Base-by-base conservation (phyloP, 2,888 invertebrate genomes). In the Macrophya alboannulata region DNA sequence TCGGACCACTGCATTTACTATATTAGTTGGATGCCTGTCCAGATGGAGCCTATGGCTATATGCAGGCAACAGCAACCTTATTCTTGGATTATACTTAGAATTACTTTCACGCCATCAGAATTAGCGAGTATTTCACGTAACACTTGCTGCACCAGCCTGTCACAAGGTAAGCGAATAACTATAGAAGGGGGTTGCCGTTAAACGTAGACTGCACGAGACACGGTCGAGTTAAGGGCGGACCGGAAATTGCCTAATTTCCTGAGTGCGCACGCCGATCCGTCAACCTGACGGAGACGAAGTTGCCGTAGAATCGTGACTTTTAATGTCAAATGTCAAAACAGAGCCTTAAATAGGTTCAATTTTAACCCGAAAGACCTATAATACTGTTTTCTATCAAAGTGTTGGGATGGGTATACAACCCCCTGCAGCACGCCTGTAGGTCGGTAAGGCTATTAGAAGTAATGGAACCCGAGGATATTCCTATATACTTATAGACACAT, bases 171-270 rank as follows among this genome's bases (percentile, higher is more conserved):
- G 51, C 77, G 55, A 77, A 77, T 59, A 81, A 15, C 81, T 17
- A n/a, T 77, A 17, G 31, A 15, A n/a, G 62, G 88, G 89, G 89
- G 88, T 88, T 89, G 92, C 93, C 92, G 92, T 93, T 93, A 93
- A 93, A 93, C 90, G 92, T 92, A 92, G 92, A 37, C 68, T 68
- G 68, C 93, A 92, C 93, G 93, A 92, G 92, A 68, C 71, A 71
- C 68, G 51, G 81, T 15, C 83, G 81, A 40, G 71, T 74, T 74
- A 74, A 90, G 91, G 91, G 92, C 91, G 87, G 90, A 87, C 92
- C 91, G 93, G 93, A 93, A 93, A 93, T 93, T 93, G 93, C 93
- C 93, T 93, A 93, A 93, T 93, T 93, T 93, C 93, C 93, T 93
- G 93, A 93, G 91, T 92, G 93, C 92, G 92, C 93, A 90, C 92